Conservation (phyloP, 2,888 invertebrate genomes). For the Synergus gifuensis region DNA sequence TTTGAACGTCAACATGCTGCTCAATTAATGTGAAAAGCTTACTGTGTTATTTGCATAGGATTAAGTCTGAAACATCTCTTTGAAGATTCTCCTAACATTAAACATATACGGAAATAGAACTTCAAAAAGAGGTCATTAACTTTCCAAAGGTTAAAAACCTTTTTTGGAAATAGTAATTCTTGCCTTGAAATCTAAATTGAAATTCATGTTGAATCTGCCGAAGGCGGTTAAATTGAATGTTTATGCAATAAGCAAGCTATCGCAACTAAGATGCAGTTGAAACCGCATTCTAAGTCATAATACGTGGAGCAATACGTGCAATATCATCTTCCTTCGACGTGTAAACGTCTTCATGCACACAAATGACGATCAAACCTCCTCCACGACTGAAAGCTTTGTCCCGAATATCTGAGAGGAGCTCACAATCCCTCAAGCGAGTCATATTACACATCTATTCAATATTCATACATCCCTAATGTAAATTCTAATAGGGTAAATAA, state of each 20-base stretch:
- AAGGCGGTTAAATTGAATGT: not conserved
- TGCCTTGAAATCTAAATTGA: not conserved
- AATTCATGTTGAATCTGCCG: not conserved
- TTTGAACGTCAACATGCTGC: not conserved
- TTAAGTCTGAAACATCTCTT: too few species aligned
- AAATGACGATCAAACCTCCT: slow-evolving; percentile 55
- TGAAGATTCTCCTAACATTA: too few species aligned
- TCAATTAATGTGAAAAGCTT: not conserved
- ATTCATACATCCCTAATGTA: not conserved
- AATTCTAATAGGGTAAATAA: not conserved
- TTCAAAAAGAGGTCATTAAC: too few species aligned
- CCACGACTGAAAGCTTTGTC: slow-evolving; percentile 49
- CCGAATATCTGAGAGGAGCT: not conserved
- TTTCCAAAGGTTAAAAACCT: too few species aligned
- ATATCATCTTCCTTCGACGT: not conserved
- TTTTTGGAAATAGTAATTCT: not conserved
- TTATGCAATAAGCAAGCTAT: not conserved
- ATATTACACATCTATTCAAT: not conserved
- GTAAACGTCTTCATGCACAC: slow-evolving; percentile 49
- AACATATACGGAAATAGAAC: too few species aligned
- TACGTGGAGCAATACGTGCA: not conserved
- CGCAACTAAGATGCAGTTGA: not conserved
- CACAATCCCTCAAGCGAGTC: not conserved
- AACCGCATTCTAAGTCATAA: not conserved
- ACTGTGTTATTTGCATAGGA: not conserved